phyloP scores from a whole-genome alignment of 2,888 invertebrate genomes.

The Melieria omissa region DNA sequence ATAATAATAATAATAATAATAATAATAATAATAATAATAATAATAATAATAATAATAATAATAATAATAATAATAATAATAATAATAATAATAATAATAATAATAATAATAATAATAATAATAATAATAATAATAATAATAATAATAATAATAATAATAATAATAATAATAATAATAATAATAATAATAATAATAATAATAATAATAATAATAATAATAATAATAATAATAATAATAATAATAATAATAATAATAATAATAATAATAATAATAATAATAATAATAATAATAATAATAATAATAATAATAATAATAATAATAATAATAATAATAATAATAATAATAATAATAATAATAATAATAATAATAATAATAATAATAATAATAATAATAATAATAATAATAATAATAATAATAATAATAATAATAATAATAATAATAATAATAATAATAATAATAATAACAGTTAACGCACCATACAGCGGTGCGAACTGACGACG shows the following conservation, averaged over 20 bases:
- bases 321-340: constrained; percentile 4
- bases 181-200: constrained; percentile 4
- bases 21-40: constrained; percentile 4
- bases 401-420: constrained; percentile 4
- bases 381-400: constrained; percentile 4
- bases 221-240: constrained; percentile 4
- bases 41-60: constrained; percentile 4
- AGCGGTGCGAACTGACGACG: no score
- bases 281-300: constrained; percentile 4
- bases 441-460: constrained; percentile 4
- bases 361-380: constrained; percentile 4
- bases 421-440: constrained; percentile 4
- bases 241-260: constrained; percentile 4
- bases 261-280: constrained; percentile 4
- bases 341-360: constrained; percentile 4
- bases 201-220: constrained; percentile 4
- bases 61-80: constrained; percentile 4
- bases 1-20: constrained; percentile 4
- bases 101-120: constrained; percentile 4
- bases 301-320: constrained; percentile 4
- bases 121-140: constrained; percentile 4
- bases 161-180: constrained; percentile 4
- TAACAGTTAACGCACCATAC: background rate
- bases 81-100: constrained; percentile 4
- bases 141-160: constrained; percentile 4